Base-by-base conservation (phyloP, 2,113 vertebrate genomes). In the Phrynosoma blainvillii region DNA sequence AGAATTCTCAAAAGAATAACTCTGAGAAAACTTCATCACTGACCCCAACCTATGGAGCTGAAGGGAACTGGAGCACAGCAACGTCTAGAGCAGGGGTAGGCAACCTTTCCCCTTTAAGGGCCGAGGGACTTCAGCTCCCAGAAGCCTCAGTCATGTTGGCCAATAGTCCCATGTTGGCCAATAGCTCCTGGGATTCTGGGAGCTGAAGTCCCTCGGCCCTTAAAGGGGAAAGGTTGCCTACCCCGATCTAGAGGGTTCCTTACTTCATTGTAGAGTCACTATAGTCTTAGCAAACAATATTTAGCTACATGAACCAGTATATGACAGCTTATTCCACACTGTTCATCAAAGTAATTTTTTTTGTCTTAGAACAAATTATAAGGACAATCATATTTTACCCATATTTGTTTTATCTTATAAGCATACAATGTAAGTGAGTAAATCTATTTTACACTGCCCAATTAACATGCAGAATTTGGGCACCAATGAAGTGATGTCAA, bases 401-500 rank as follows among this genome's bases (percentile, higher is more conserved):
- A 54, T 36, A 68, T 52, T 20, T 56, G 65, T 79, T 36, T 84
- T 56, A 40, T 79, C 20, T 79, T 73, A 80, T 18, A 79, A 20
- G 23, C 80, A 62, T 87, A 65, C 71, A 68, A 80, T 59, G 65
- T n/a, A 59, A 70, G 25, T 11, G 32, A 80, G 32, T n/a, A 27
- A 23, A 36, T 71, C 23, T 2, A 20, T 42, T 80, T 30, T 12
- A 66, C 20, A n/a, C 32, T 74, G 5, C 36, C 75, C 16, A 30
- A 6, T 85, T 76, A 42, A 62, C 56, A 85, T 56, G 65, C 42
- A 77, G 47, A 87, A 42, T 11, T 47, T 47, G 32, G 14, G 78
- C 32, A 12, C 30, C 78, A 87, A 84, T 25, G 18, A 40, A 88
- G 27, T 89, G 88, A 85, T 23, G 54, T 27, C n/a, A 84, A 23